Conservation (phyloP, 2,113 vertebrate species). For the Phasianus colchicus region DNA sequence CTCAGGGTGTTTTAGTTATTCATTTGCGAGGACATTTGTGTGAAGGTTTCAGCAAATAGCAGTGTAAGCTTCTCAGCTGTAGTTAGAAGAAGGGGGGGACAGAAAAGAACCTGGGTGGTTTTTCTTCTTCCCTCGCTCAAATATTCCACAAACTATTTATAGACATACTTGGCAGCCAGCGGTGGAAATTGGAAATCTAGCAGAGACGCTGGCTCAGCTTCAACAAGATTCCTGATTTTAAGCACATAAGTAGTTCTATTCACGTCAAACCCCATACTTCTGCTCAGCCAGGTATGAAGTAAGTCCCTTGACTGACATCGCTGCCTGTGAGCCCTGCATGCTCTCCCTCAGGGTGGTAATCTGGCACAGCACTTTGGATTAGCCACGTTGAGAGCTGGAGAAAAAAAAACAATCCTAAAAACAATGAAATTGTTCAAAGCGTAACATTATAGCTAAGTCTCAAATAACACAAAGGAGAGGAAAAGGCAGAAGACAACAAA, state of each 20-base stretch:
- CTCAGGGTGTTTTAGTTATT: background rate
- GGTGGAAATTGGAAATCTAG: conserved; percentile 51
- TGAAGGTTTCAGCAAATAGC: background rate
- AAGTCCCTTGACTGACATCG: background rate
- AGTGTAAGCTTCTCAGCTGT: background rate
- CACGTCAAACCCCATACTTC: background rate
- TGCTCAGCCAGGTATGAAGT: background rate
- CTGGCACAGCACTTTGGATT: accelerated
- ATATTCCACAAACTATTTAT: conserved; percentile 61
- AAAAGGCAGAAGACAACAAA: background rate
- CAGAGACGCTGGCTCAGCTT: conserved; percentile 32
- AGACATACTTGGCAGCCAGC: conserved; percentile 52
- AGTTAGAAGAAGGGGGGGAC: background rate
- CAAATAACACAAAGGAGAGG: background rate
- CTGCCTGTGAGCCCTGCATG: accelerated
- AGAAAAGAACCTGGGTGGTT: background rate
- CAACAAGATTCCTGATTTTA: conserved; percentile 52
- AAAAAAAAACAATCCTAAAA: background rate
- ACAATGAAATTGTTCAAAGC: background rate
- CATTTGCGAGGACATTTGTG: background rate
- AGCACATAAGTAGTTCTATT: conserved; percentile 37
- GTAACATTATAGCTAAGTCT: background rate
- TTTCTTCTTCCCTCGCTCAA: conserved; percentile 2
- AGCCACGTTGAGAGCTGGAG: background rate
- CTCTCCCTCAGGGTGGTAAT: background rate